Conservation (phyloP, 1,140 invertebrate species). For the Hesperophylax magnus region DNA sequence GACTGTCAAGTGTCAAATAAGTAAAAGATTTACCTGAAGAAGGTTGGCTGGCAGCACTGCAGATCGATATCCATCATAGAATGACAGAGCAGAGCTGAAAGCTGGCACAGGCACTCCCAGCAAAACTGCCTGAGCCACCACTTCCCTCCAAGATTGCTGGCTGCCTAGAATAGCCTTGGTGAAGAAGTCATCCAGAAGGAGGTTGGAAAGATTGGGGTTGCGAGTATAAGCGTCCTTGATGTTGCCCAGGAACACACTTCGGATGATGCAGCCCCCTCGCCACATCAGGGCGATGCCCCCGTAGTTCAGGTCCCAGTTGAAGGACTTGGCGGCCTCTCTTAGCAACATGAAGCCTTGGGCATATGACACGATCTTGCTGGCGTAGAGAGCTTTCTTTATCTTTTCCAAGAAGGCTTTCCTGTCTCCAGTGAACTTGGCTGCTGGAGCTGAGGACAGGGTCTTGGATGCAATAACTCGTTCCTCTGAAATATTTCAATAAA, state of each 20-base stretch:
- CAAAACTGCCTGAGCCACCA: conserved; percentile 76
- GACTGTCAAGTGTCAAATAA: no score
- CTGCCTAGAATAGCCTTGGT: conserved; percentile 84
- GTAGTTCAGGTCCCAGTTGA: conserved; percentile 97
- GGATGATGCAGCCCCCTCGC: conserved; percentile 99
- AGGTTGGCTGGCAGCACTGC: conserved; percentile 90
- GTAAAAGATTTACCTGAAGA: conserved; percentile 64
- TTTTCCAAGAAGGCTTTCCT: conserved; percentile 86
- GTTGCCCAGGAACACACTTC: conserved; percentile 96
- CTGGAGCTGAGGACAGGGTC: conserved; percentile 77
- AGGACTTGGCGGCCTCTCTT: conserved; percentile 89
- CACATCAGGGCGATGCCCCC: conserved; percentile 99
- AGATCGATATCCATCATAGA: conserved; percentile 96
- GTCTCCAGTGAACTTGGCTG: conserved; percentile 76
- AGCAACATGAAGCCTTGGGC: conserved; percentile 99
- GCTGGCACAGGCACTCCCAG: conserved; percentile 94
- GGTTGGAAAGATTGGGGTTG: conserved; percentile 89
- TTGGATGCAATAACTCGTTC: conserved; percentile 88
- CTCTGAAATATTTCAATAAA: conserved; percentile 59
- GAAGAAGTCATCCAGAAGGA: conserved; percentile 98
- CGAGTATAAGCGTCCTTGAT: conserved; percentile 97
- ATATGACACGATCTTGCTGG: conserved; percentile 98
- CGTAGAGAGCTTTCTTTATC: conserved; percentile 89
- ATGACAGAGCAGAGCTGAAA: conserved; percentile 93
- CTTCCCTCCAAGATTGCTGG: conserved; percentile 82